Percentiles rank a stretch among this genome's conserved stretches.
phyloP scores from a whole-genome alignment of 2,888 invertebrate species.

The Meganola albula region DNA sequence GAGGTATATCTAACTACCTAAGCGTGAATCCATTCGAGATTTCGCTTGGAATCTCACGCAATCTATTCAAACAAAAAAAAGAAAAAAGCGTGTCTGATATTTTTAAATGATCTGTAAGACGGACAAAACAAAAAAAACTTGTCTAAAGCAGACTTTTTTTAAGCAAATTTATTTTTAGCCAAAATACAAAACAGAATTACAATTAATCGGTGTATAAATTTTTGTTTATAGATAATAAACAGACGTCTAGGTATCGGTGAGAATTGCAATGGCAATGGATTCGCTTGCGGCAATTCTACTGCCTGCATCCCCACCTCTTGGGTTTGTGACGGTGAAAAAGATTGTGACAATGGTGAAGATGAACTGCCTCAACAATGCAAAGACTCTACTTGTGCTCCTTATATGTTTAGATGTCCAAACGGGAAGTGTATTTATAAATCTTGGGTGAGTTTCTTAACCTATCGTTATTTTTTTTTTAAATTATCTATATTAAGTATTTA shows the following conservation, averaged over 20 bases:
- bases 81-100: slow-evolving; percentile 86
- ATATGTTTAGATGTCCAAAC: slow-evolving; percentile 82
- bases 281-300: slow-evolving; percentile 51
- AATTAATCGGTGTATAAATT: background rate
- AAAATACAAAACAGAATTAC: too few relatives aligned
- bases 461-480: too few relatives aligned
- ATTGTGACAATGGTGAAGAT: slow-evolving; percentile 86
- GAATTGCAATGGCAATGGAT: slow-evolving; percentile 47
- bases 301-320: slow-evolving; percentile 86
- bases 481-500: too few relatives aligned
- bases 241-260: slow-evolving; percentile 40
- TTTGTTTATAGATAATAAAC: slow-evolving; percentile 26
- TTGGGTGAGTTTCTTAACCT: slow-evolving; percentile 79
- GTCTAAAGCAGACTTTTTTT: too few relatives aligned
- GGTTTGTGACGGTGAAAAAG: slow-evolving; percentile 89
- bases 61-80: too few relatives aligned
- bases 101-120: slow-evolving; percentile 73
- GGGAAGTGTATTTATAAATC: slow-evolving; percentile 75
- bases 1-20: too few relatives aligned
- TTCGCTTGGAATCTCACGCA: too few relatives aligned
- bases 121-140: background rate
- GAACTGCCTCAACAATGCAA: slow-evolving; percentile 81
- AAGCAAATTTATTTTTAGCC: too few relatives aligned
- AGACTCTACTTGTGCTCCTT: slow-evolving; percentile 81
- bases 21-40: too few relatives aligned